Evolutionary conservation across 1,140 invertebrate genomes (phyloP), one percentile per base, ranked within the genome.

Genomic region (Drosophila nigrodunni): DNA sequence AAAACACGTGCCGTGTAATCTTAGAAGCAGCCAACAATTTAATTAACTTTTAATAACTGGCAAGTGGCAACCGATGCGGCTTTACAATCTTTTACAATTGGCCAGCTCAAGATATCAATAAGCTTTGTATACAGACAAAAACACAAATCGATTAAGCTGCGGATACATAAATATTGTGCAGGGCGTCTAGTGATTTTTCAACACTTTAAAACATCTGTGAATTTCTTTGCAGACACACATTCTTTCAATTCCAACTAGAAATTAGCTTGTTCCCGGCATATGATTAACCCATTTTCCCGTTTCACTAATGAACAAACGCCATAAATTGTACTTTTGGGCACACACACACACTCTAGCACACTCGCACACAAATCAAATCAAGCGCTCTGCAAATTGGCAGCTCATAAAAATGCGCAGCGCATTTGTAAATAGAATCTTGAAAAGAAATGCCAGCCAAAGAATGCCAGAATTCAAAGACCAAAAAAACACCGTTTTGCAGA

Each of bases 211-310:
- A 30, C 25, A 5, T 30, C 25, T 4, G 25, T 30, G 25, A 30
- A 30, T 30, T 30, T 30, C 25, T 30, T 30, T 30, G 4, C 25
- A 30, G 6, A 54, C 8, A 58, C 18, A 61, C 37, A 55, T 57
- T 57, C 54, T 57, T 57, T 25, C 4, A 41, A 11, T 11, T 25
- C n/a, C 7, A 18, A 0, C 50, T 18, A 47, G 18, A 54, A 66
- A 46, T 49, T 57, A 50, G 62, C 55, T 66, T 75, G 64, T 72
- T 49, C 66, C 34, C 52, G 47, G 80, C 77, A 88, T 88, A 55
- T 74, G 64, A 77, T 88, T 88, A 83, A 78, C 83, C 83, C 64
- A 89, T 89, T 89, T 87, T 49, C n/a, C 43, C 25, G 52, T 25
- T 50, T 30, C 21, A 62, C 75, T 82, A 81, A 87, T 81, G 78